phyloP scores from a whole-genome alignment of 2,797 vertebrate genomes.

The Falco cherrug region DNA sequence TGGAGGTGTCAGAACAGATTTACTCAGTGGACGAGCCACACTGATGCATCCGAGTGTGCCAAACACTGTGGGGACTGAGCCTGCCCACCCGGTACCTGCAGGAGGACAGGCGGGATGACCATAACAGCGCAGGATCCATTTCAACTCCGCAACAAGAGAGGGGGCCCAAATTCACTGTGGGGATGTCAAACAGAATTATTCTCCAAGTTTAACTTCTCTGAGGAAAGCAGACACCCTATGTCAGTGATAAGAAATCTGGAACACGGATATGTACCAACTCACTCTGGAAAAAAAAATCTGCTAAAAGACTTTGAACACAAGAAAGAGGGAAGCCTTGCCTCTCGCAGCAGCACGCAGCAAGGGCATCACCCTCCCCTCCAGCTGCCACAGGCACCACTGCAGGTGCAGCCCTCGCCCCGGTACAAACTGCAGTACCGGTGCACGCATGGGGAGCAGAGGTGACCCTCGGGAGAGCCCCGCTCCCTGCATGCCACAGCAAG shows the following conservation, averaged over 20 bases:
- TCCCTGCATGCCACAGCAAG: too few species aligned
- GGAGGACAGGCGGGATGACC: fast-evolving
- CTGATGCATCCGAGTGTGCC: fast-evolving
- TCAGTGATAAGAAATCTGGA: background rate
- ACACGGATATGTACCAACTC: fast-evolving
- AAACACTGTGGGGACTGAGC: fast-evolving
- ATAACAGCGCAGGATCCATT: fast-evolving
- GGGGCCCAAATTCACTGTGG: background rate
- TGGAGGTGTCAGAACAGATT: background rate
- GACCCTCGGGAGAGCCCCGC: background rate
- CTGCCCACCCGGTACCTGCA: background rate
- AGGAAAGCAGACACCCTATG: background rate
- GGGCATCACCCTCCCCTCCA: fast-evolving
- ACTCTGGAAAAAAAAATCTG: background rate
- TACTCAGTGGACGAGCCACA: fast-evolving
- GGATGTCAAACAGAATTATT: background rate
- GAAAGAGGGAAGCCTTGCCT: background rate
- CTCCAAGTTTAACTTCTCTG: background rate
- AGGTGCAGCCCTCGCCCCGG: background rate
- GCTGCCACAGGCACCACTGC: fast-evolving
- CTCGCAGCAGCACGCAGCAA: background rate
- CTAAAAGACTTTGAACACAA: background rate
- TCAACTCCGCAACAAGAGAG: background rate
- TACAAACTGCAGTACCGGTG: fast-evolving
- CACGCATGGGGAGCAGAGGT: fast-evolving